A percentile compares a stretch with the other conserved stretches of the same genome.
phyloP scores from a whole-genome alignment of 37 sponge, comb jelly and placozoan species.

The Oscarella lobularis region DNA sequence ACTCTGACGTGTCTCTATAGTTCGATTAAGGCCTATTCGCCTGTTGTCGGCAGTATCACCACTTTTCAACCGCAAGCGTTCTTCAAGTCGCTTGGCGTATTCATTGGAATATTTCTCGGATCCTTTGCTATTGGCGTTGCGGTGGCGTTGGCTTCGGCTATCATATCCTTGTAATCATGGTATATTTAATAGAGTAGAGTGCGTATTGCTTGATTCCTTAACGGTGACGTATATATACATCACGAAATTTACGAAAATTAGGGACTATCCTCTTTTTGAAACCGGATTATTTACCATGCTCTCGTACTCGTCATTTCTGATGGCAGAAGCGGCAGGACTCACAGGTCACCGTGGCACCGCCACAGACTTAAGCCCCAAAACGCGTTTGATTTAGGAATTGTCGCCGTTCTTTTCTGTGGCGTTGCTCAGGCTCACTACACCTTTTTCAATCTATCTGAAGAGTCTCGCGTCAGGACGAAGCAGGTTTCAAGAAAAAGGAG shows the following conservation, averaged over 20 bases:
- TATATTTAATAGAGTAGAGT: neutral
- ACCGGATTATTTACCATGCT: constrained; percentile 75
- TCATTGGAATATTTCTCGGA: constrained; percentile 86
- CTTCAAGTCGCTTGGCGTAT: constrained; percentile 22
- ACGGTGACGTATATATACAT: constrained; percentile 13
- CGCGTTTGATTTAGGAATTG: no score
- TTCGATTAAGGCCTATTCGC: neutral
- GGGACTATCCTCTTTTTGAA: constrained; percentile 81
- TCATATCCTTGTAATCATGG: constrained; percentile 21
- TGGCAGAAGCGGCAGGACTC: constrained; percentile 71
- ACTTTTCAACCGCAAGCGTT: constrained; percentile 6
- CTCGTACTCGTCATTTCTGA: constrained; percentile 72
- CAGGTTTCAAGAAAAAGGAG: no score
- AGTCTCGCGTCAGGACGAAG: constrained; percentile 63
- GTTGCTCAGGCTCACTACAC: constrained; percentile 95
- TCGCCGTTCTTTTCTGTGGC: constrained; percentile 92
- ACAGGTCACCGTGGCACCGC: constrained; percentile 54
- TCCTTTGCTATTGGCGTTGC: constrained; percentile 73
- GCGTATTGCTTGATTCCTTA: neutral
- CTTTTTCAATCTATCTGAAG: constrained; percentile 74
- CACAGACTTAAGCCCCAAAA: no score
- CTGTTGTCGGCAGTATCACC: neutral
- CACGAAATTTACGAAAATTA: constrained; percentile 71
- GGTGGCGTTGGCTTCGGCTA: constrained; percentile 65
- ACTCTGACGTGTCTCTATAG: constrained; percentile 3